Evolutionary conservation across 92 coral and sea anemone species (phyloP).

Genomic region (Parazoanthus darwini): DNA sequence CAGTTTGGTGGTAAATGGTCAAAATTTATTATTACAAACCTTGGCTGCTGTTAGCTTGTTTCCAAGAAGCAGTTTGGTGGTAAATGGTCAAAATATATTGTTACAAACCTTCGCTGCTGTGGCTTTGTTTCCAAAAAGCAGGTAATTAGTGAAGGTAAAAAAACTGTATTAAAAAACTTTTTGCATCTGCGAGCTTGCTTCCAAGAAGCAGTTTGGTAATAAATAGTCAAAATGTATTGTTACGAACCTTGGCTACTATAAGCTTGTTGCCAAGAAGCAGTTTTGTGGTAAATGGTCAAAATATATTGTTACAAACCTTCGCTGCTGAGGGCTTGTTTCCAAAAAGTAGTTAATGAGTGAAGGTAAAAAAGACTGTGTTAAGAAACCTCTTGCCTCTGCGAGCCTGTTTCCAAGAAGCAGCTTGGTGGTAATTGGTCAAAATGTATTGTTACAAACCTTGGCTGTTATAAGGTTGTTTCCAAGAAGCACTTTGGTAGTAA

Average conservation of each 20-base stretch:
- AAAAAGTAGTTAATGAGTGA: constrained; percentile 81
- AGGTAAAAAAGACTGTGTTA: constrained; percentile 79
- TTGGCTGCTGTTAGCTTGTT: no score
- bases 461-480: constrained; percentile 29
- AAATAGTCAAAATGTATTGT: no score
- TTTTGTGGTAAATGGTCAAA: not conserved
- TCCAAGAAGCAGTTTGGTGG: no score
- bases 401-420: not conserved
- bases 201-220: not conserved
- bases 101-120: constrained; percentile 86
- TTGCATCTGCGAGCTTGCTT: not conserved
- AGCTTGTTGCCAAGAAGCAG: not conserved
- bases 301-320: constrained; percentile 45
- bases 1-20: no score
- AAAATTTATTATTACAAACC: no score
- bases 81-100: no score
- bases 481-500: not conserved
- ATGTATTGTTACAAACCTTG: no score
- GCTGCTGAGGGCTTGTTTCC: constrained; percentile 97
- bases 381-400: not conserved
- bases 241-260: not conserved
- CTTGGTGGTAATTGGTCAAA: not conserved
- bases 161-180: constrained; percentile 2
- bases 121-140: constrained; percentile 86
- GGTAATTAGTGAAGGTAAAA: constrained; percentile 90